These are phyloP conservation scores for Mythimna impura DNA, from an alignment of 2,888 invertebrate genomes.

Conservation along the genomic window DNA sequence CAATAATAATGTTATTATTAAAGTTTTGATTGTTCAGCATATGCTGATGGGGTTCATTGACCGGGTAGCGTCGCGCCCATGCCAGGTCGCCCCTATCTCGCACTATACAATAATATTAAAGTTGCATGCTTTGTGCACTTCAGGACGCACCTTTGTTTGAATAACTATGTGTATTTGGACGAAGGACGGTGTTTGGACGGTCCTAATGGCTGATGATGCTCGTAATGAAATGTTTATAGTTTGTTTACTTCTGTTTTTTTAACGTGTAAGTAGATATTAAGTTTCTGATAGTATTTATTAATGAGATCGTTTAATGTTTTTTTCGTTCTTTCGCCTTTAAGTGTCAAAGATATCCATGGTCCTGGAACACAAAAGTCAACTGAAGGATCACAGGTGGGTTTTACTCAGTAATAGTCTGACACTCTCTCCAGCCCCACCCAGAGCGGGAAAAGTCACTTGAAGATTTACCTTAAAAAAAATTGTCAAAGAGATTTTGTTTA, in stretches of 20 bases:
- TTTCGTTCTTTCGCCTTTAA: neutral
- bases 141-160: constrained; percentile 67
- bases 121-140: constrained; percentile 69
- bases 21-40: constrained; percentile 47
- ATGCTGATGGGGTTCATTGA: constrained; percentile 58
- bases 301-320: neutral
- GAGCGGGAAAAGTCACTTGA: too few species aligned
- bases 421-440: too few species aligned
- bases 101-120: constrained; percentile 63
- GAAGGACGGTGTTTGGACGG: constrained; percentile 41
- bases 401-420: too few species aligned
- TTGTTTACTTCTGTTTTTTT: constrained; percentile 14
- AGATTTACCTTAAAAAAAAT: too few species aligned
- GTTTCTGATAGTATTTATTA: neutral
- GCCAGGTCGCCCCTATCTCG: constrained; percentile 60
- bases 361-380: too few species aligned
- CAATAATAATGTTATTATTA: constrained; percentile 38
- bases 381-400: too few species aligned
- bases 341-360: neutral
- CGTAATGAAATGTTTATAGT: constrained; percentile 17
- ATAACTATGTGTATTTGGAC: constrained; percentile 51
- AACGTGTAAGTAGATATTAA: neutral
- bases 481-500: too few species aligned
- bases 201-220: constrained; percentile 17
- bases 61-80: constrained; percentile 62